Evolutionary conservation across 2,888 invertebrate species (phyloP).

Genomic region (Rhingia rostrata): DNA sequence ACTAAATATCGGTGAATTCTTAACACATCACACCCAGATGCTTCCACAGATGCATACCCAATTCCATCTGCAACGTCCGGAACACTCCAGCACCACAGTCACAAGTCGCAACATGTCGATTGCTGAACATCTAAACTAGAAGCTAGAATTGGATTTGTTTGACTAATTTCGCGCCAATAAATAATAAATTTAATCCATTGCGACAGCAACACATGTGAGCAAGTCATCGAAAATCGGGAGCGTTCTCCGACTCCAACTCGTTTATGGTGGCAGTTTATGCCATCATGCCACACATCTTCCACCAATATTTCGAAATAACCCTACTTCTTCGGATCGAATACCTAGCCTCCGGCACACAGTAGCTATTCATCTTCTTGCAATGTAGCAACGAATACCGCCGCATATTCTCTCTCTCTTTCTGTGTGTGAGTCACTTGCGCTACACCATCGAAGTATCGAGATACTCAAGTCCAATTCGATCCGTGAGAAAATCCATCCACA

Average conservation of each 20-base stretch:
- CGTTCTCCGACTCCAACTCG: conserved; percentile 14
- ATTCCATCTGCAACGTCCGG: no score
- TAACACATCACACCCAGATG: no score
- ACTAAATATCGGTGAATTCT: no score
- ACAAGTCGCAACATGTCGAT: conserved; percentile 33
- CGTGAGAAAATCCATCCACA: conserved; percentile 70
- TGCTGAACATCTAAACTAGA: conserved; percentile 44
- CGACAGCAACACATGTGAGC: conserved; percentile 72
- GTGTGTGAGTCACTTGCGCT: conserved; percentile 49
- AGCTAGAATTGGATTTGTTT: conserved; percentile 45
- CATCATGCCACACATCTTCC: neutral
- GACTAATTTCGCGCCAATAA: conserved; percentile 61
- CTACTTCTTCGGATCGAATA: conserved; percentile 43
- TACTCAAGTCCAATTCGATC: conserved; percentile 65
- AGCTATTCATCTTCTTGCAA: conserved; percentile 71
- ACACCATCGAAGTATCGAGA: conserved; percentile 28
- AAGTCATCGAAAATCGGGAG: conserved; percentile 56
- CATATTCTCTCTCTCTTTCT: conserved; percentile 17
- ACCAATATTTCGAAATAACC: conserved; percentile 58
- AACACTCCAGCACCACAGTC: neutral
- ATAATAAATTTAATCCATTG: conserved; percentile 59
- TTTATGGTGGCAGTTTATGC: conserved; percentile 9
- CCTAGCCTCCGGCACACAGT: conserved; percentile 33
- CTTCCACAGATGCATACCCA: no score
- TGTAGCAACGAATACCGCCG: conserved; percentile 18